A percentile compares a stretch with the other conserved stretches of the same genome.
Conservation (phyloP, 2,888 invertebrate genomes). For the Ditula angustiorana region DNA sequence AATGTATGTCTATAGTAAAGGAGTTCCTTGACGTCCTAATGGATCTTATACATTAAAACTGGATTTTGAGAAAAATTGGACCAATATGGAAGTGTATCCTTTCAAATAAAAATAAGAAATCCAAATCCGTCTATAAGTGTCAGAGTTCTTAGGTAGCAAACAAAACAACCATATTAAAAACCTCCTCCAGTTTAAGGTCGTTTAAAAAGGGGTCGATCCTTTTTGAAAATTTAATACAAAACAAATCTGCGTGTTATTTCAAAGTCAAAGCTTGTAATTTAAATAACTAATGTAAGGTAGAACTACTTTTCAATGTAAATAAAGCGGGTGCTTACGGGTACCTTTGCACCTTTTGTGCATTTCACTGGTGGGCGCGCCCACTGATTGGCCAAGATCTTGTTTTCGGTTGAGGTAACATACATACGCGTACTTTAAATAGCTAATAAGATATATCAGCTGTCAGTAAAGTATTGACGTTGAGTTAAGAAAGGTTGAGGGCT, state of each 20-base stretch:
- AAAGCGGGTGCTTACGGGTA: slow-evolving; percentile 8
- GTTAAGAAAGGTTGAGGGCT: neutral
- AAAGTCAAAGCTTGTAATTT: neutral
- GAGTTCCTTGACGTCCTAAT: too few species aligned
- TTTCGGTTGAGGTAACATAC: slow-evolving; percentile 15
- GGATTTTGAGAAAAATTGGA: too few species aligned
- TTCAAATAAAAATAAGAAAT: too few species aligned
- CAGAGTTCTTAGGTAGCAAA: too few species aligned
- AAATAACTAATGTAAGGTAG: neutral
- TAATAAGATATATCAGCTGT: slow-evolving; percentile 7
- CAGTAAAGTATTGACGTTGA: neutral
- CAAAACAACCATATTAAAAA: too few species aligned
- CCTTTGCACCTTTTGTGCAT: slow-evolving; percentile 48
- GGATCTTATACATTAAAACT: too few species aligned
- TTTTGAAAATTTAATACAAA: too few species aligned
- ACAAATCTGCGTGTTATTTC: neutral
- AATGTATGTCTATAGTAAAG: too few species aligned
- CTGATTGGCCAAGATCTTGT: slow-evolving; percentile 46
- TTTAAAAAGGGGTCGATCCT: too few species aligned
- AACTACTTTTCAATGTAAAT: slow-evolving; percentile 23
- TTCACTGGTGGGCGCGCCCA: slow-evolving; percentile 60
- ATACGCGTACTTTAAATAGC: slow-evolving; percentile 4
- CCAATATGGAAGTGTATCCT: too few species aligned
- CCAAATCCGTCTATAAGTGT: too few species aligned
- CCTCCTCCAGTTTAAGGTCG: too few species aligned